Evolutionary conservation across 2,797 vertebrate species (phyloP).

Genomic region (Hyperoplus lanceolatus): DNA sequence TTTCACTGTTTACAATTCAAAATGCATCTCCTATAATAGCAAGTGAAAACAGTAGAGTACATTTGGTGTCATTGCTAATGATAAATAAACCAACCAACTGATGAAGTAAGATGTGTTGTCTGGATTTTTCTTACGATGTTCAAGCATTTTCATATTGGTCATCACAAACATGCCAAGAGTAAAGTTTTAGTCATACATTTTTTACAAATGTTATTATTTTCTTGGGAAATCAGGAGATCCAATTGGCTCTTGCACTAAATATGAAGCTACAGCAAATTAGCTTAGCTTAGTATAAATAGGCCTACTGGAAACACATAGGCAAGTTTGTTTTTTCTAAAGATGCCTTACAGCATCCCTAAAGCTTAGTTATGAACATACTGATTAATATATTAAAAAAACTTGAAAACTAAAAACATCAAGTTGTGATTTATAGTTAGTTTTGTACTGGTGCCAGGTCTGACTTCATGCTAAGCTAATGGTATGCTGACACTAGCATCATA

Average conservation of each 20-base stretch:
- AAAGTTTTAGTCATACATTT: not conserved
- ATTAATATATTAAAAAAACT: not conserved
- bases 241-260: not conserved
- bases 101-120: conserved; percentile 69
- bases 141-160: not conserved
- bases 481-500: not conserved
- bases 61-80: conserved; percentile 88
- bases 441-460: no score
- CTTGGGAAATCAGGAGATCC: not conserved
- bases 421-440: not conserved
- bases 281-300: not conserved
- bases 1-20: conserved; percentile 90
- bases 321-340: not conserved
- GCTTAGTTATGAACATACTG: not conserved
- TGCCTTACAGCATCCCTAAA: not conserved
- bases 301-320: not conserved
- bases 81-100: conserved; percentile 87
- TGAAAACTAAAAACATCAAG: not conserved
- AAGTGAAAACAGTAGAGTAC: conserved; percentile 83
- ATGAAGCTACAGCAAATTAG: not conserved
- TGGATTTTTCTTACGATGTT: conserved; percentile 31
- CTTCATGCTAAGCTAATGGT: not conserved
- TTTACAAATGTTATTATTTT: not conserved
- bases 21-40: conserved; percentile 89
- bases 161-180: not conserved